Evolutionary conservation across 2,888 invertebrate species (phyloP), one percentile per base, ranked within the genome.

Genomic region (Lasioglossum zephyrum): DNA sequence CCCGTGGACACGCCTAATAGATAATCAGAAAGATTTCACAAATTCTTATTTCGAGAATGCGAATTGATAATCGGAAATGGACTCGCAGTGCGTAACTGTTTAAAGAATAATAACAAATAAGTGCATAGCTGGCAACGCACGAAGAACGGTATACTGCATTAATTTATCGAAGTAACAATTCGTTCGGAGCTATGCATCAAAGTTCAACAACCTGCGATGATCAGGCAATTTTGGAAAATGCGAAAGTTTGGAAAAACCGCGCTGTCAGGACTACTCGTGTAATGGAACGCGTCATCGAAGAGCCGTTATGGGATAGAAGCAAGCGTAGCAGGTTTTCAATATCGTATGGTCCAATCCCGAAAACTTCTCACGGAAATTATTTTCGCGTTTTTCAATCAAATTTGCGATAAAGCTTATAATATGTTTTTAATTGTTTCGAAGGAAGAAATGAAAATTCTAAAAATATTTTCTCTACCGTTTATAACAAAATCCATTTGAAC

Each of bases 241-340:
- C n/a, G 60, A 16, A 31, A 60, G 60, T 60, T 60, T 60, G 60
- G 60, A 16, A 60, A 60, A 60, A 60, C 26, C 26, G 60, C 26
- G 26, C 13, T 31, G 60, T 60, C 60, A 60, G 60, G 60, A 13
- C 26, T 31, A 16, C 26, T 60, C 16, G 5, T 5, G 2, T 60
- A 26, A 60, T 60, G 60, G 26, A 60, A 60, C 60, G 26, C 60
- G 26, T 16, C 31, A 31, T 31, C 4, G 60, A 60, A 26, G 13
- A 13, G 26, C 13, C 60, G 60, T 60, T 60, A 60, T 13, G 26
- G 60, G 26, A 60, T 60, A 60, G 60, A 26, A 60, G 60, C 60
- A 26, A 26, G 60, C 60, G 26, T 60, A 60, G 60, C 60, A 60
- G 26, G 60, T 60, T 60, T 60, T 60, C 60, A 60, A 60, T 60